These are phyloP conservation scores for Cotesia glomerata DNA, from an alignment of 1,140 invertebrate species.

Conservation along the genomic window DNA sequence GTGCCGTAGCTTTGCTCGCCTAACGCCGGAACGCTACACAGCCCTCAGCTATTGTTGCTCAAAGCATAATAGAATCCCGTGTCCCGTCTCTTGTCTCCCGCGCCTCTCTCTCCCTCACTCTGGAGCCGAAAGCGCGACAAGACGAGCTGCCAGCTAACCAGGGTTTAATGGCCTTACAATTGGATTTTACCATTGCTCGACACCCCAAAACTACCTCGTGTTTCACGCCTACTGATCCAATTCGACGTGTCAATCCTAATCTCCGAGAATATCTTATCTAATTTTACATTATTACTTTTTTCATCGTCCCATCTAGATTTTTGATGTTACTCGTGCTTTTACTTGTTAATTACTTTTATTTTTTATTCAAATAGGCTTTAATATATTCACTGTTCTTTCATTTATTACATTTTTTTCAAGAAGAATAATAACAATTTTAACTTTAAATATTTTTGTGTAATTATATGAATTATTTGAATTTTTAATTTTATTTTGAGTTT, in stretches of 20 bases:
- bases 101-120: background rate
- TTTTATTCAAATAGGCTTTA: too few species aligned
- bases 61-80: slow-evolving; percentile 63
- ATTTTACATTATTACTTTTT: background rate
- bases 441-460: too few species aligned
- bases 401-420: too few species aligned
- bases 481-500: too few species aligned
- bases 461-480: too few species aligned
- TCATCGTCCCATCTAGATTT: background rate
- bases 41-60: slow-evolving; percentile 61
- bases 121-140: background rate
- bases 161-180: slow-evolving; percentile 61
- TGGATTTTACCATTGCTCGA: slow-evolving; percentile 61
- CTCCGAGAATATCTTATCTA: background rate
- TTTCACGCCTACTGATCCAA: slow-evolving; percentile 58
- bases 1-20: background rate
- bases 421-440: too few species aligned
- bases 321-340: background rate
- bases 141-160: slow-evolving; percentile 44
- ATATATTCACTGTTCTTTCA: too few species aligned
- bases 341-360: too few species aligned
- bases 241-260: slow-evolving; percentile 17
- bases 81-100: slow-evolving; percentile 21
- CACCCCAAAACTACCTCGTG: slow-evolving; percentile 30
- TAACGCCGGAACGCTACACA: slow-evolving; percentile 44